phyloP scores from a whole-genome alignment of 2,888 invertebrate genomes.

The Chouioia cunea region DNA sequence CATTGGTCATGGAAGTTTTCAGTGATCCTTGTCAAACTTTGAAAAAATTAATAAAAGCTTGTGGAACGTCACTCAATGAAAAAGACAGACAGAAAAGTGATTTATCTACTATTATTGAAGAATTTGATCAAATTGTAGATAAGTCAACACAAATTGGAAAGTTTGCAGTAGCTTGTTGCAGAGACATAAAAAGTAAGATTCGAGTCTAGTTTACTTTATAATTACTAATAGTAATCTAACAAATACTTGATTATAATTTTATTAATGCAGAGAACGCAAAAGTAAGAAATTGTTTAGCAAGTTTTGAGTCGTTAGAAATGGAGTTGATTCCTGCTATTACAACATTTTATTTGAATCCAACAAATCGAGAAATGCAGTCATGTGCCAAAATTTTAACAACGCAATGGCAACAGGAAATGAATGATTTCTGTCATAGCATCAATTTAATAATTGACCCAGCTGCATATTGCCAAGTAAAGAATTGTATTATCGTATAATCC shows the following conservation, averaged over 20 bases:
- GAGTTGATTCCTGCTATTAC: conserved; percentile 76
- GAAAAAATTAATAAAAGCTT: conserved; percentile 63
- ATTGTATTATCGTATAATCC: conserved; percentile 10
- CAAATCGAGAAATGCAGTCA: conserved; percentile 70
- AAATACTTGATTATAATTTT: conserved; percentile 4
- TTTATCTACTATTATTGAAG: conserved; percentile 71
- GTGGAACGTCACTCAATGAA: conserved; percentile 60
- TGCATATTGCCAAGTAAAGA: conserved; percentile 76
- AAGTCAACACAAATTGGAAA: conserved; percentile 78
- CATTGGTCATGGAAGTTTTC: conserved; percentile 71
- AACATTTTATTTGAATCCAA: conserved; percentile 68
- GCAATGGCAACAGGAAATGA: conserved; percentile 75
- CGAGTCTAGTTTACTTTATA: conserved; percentile 1
- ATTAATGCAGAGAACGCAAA: conserved; percentile 71
- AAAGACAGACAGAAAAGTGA: conserved; percentile 62
- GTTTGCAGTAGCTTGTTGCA: conserved; percentile 77
- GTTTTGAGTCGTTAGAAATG: conserved; percentile 77
- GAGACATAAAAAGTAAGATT: conserved; percentile 63
- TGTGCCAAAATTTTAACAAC: conserved; percentile 70
- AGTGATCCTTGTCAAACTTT: conserved; percentile 62
- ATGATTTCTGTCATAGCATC: conserved; percentile 72
- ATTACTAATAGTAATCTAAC: conserved; percentile 18
- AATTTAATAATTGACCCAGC: conserved; percentile 78
- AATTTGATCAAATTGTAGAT: conserved; percentile 78
- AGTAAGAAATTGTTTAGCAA: conserved; percentile 76